Percentiles rank a stretch among this genome's conserved stretches.
Conservation (phyloP, 2,888 invertebrate genomes). For the Drosophila mettleri region DNA sequence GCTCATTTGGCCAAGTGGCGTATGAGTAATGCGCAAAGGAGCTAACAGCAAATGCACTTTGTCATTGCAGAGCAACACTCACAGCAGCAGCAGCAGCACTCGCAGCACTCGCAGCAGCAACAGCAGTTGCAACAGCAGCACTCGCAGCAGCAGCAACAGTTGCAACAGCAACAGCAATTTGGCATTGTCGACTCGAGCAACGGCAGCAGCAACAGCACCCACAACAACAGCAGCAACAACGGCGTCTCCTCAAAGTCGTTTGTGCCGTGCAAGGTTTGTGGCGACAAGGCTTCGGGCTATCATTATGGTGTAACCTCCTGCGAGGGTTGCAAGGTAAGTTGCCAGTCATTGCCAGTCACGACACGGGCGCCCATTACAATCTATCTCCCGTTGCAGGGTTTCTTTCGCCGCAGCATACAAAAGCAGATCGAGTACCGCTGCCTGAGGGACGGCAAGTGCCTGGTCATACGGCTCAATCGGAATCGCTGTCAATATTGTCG, state of each 20-base stretch:
- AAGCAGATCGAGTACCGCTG: conserved; percentile 98
- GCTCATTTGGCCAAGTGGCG: conserved; percentile 63
- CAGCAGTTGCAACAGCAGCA: conserved; percentile 83
- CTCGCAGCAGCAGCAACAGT: conserved; percentile 86
- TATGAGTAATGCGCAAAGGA: conserved; percentile 54
- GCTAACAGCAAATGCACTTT: conserved; percentile 58
- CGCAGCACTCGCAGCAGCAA: conserved; percentile 21
- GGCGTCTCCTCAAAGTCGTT: conserved; percentile 93
- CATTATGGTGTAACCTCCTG: conserved; percentile 99
- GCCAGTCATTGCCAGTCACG: not conserved
- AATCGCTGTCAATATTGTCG: conserved; percentile 98
- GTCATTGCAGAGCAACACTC: conserved; percentile 56
- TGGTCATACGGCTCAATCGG: conserved; percentile 96
- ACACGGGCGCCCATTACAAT: not conserved
- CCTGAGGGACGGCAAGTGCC: conserved; percentile 96
- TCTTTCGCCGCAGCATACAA: conserved; percentile 97
- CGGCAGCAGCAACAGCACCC: conserved; percentile 86
- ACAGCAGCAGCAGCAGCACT: not conserved
- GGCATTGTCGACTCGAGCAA: conserved; percentile 56
- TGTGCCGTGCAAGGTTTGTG: conserved; percentile 98
- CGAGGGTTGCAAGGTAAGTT: conserved; percentile 97
- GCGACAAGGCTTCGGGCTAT: conserved; percentile 95
- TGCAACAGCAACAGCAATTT: conserved; percentile 62
- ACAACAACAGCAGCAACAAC: conserved; percentile 88
- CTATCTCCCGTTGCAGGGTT: conserved; percentile 89